phyloP scores from a whole-genome alignment of 2,888 invertebrate genomes.

The Sinohyriopsis cumingii region DNA sequence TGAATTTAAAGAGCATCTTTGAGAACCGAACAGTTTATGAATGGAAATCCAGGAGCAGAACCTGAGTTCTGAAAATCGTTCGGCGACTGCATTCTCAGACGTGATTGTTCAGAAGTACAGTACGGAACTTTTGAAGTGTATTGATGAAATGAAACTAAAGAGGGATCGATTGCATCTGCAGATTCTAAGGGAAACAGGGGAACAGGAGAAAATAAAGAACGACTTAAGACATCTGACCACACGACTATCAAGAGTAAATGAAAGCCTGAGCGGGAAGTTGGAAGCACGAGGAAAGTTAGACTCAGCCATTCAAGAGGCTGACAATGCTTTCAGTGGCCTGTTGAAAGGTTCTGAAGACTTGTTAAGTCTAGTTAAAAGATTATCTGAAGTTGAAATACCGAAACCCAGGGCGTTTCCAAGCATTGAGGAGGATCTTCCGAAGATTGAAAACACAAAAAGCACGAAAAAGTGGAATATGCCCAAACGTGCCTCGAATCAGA shows the following conservation, averaged over 20 bases:
- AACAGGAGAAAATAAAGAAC: constrained; percentile 31
- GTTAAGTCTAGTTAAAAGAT: constrained; percentile 28
- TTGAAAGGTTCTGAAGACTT: constrained; percentile 29
- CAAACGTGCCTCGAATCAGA: too few species aligned
- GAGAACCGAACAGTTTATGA: too few species aligned
- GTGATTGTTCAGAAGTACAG: constrained; percentile 28
- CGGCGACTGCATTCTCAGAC: constrained; percentile 4
- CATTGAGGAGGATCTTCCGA: too few species aligned
- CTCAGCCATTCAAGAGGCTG: constrained; percentile 26
- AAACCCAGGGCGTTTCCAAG: too few species aligned
- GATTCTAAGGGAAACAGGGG: constrained; percentile 24
- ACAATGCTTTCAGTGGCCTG: constrained; percentile 23
- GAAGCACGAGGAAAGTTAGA: constrained; percentile 27
- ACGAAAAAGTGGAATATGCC: too few species aligned
- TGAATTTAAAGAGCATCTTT: too few species aligned
- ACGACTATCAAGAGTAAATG: constrained; percentile 27
- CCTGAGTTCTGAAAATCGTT: too few species aligned
- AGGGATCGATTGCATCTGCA: constrained; percentile 27
- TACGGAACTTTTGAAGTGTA: constrained; percentile 22
- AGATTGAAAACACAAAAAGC: too few species aligned
- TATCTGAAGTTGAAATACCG: constrained; percentile 4
- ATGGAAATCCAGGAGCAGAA: too few species aligned
- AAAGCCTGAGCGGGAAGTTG: constrained; percentile 27
- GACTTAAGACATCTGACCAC: constrained; percentile 26
- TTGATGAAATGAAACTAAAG: constrained; percentile 36